Conservation (phyloP, 2,888 invertebrate species). For the Oligia fasciuncula region DNA sequence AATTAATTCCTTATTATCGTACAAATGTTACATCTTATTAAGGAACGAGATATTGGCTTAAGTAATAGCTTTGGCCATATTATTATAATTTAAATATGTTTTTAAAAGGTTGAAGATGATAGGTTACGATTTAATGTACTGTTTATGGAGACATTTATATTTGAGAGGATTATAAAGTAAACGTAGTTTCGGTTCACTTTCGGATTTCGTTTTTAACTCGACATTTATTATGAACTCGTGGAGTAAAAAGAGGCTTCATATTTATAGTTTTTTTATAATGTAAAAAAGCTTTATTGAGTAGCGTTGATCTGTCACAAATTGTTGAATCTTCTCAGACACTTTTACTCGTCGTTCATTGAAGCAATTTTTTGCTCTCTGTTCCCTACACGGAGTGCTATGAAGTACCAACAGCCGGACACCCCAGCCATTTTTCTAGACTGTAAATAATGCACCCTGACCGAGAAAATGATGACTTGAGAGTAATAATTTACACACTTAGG, state of each 20-base stretch:
- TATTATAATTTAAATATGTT: conserved; percentile 72
- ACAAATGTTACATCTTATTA: conserved; percentile 71
- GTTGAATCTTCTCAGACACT: not conserved
- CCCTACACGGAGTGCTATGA: conserved; percentile 35
- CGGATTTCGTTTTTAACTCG: conserved; percentile 25
- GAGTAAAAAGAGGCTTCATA: not conserved
- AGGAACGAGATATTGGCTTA: conserved; percentile 66
- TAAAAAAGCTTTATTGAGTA: not conserved
- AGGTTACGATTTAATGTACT: conserved; percentile 67
- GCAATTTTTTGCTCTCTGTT: conserved; percentile 7
- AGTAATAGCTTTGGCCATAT: conserved; percentile 64
- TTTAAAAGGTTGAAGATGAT: conserved; percentile 70
- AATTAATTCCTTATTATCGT: conserved; percentile 73
- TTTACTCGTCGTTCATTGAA: not conserved
- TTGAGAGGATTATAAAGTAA: conserved; percentile 38
- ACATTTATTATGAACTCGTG: conserved; percentile 11
- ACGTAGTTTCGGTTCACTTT: conserved; percentile 15
- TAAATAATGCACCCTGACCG: conserved; percentile 49
- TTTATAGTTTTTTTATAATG: not conserved
- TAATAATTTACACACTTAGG: conserved; percentile 47
- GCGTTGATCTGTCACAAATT: not conserved
- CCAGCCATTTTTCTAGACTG: conserved; percentile 46
- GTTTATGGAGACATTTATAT: conserved; percentile 63
- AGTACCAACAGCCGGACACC: conserved; percentile 36
- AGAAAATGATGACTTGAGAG: conserved; percentile 50